Conservation (phyloP, 2,797 vertebrate genomes). For the Pseudomugil gertrudae region DNA sequence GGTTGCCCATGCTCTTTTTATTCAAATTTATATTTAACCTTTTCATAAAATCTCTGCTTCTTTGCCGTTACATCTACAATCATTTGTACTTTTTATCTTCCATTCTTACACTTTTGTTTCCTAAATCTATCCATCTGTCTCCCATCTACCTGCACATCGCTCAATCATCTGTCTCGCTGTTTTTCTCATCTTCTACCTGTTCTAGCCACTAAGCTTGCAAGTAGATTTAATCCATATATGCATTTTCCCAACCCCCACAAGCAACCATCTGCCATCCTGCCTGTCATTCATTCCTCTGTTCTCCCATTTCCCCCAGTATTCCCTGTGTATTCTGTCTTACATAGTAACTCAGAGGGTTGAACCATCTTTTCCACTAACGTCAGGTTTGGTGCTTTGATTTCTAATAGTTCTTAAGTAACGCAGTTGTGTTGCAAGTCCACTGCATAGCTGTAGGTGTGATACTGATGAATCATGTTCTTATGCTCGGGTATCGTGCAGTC, state of each 20-base stretch:
- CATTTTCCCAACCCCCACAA: neutral
- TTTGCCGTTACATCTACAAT: neutral
- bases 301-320: neutral
- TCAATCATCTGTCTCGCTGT: constrained; percentile 4
- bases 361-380: neutral
- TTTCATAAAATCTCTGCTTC: neutral
- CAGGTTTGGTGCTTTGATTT: neutral
- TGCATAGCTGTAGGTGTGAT: neutral
- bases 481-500: neutral
- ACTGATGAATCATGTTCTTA: neutral
- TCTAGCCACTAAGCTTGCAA: constrained; percentile 3
- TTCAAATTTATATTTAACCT: neutral
- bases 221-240: neutral
- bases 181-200: constrained; percentile 5
- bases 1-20: neutral
- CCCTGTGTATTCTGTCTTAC: neutral
- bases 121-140: neutral
- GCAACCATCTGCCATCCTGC: constrained; percentile 5
- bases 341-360: neutral
- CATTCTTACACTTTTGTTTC: neutral
- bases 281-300: neutral
- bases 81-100: neutral
- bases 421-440: neutral
- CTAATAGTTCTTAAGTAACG: neutral
- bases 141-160: neutral